Percentiles rank a stretch among this genome's conserved stretches.
Conservation (phyloP, 2,113 vertebrate genomes). For the Lepisosteus osseus region DNA sequence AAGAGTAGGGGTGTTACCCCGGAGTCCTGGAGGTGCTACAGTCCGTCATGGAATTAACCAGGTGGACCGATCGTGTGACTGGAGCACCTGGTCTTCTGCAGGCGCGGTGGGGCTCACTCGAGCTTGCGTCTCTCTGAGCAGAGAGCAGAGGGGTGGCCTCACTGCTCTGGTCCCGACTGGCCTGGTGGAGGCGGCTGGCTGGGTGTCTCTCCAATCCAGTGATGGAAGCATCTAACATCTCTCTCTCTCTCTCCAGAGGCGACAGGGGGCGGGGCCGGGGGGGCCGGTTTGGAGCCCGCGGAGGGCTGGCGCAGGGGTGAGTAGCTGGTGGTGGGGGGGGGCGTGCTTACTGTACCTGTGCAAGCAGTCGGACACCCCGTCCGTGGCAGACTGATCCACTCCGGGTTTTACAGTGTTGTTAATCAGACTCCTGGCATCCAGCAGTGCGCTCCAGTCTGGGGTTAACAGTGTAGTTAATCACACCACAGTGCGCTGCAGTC, state of each 20-base stretch:
- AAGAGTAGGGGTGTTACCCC: too few relatives aligned
- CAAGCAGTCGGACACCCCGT: neutral
- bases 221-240: neutral
- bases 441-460: too few relatives aligned
- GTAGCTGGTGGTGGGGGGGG: constrained; percentile 25
- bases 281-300: constrained; percentile 83
- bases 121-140: too few relatives aligned
- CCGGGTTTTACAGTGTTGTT: too few relatives aligned
- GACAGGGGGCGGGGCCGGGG: constrained; percentile 86
- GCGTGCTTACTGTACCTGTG: too few relatives aligned
- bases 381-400: too few relatives aligned
- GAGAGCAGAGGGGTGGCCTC: too few relatives aligned
- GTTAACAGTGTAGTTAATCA: too few relatives aligned
- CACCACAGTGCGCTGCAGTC: too few relatives aligned
- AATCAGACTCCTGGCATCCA: too few relatives aligned
- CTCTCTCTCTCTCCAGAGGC: constrained; percentile 65
- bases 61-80: neutral
- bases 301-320: constrained; percentile 84
- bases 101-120: too few relatives aligned
- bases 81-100: neutral
- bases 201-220: neutral
- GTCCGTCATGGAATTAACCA: neutral
- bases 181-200: neutral
- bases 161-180: neutral
- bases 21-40: too few relatives aligned